Conservation (phyloP, 1,140 invertebrate genomes). For the Tachypleus tridentatus region DNA sequence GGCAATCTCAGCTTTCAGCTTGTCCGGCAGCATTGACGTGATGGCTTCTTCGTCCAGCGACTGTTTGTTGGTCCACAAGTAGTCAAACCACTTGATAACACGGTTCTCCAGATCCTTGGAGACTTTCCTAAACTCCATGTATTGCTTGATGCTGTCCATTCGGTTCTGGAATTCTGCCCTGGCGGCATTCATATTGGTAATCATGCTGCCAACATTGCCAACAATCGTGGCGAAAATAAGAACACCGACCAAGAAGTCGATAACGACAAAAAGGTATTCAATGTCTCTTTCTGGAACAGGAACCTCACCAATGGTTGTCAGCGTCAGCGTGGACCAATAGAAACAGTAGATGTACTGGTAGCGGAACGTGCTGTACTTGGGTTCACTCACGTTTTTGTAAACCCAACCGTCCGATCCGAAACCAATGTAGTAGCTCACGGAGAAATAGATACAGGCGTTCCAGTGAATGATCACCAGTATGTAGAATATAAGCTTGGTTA, state of each 20-base stretch:
- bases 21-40: slow-evolving; percentile 67
- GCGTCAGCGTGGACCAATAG: slow-evolving; percentile 88
- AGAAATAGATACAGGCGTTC: slow-evolving; percentile 93
- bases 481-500: slow-evolving; percentile 57
- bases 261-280: slow-evolving; percentile 75
- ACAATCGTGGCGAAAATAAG: slow-evolving; percentile 81
- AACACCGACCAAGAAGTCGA: slow-evolving; percentile 75
- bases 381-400: slow-evolving; percentile 33
- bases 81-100: slow-evolving; percentile 92
- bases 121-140: slow-evolving; percentile 79
- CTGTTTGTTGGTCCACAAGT: slow-evolving; percentile 89
- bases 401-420: slow-evolving; percentile 85
- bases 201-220: slow-evolving; percentile 88
- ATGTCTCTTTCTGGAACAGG: slow-evolving; percentile 58
- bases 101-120: slow-evolving; percentile 72
- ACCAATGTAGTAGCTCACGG: slow-evolving; percentile 78
- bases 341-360: slow-evolving; percentile 75
- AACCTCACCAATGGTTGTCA: slow-evolving; percentile 73
- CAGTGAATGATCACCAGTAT: slow-evolving; percentile 92
- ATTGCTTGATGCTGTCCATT: slow-evolving; percentile 92
- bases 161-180: slow-evolving; percentile 84
- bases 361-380: slow-evolving; percentile 44
- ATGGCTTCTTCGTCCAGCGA: slow-evolving; percentile 66
- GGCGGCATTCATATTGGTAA: slow-evolving; percentile 91
- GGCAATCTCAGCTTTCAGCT: slow-evolving; percentile 89